Evolutionary conservation across 2,888 invertebrate species (phyloP).

Genomic region (Acronicta aceris): DNA sequence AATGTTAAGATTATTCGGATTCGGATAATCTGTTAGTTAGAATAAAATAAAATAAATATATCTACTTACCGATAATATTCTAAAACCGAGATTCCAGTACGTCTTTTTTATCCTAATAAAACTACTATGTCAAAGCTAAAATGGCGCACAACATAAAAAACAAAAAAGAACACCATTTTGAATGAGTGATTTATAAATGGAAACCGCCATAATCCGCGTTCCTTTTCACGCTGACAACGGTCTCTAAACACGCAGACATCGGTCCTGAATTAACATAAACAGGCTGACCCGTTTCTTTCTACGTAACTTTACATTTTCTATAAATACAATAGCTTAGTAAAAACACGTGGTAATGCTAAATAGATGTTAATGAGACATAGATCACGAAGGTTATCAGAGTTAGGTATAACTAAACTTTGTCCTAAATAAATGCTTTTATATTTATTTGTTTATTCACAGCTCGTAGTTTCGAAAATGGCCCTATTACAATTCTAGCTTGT

Average conservation of each 20-base stretch:
- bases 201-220: conserved; percentile 24
- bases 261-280: conserved; percentile 27
- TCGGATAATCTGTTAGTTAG: no score
- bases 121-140: neutral
- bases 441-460: conserved; percentile 1
- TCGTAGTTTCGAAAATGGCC: conserved; percentile 4
- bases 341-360: conserved; percentile 22
- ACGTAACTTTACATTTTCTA: conserved; percentile 17
- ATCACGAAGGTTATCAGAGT: conserved; percentile 6
- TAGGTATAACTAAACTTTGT: conserved; percentile 2
- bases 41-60: no score
- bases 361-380: conserved; percentile 27
- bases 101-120: no score
- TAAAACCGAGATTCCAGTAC: no score
- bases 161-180: conserved; percentile 15
- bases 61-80: no score
- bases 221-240: conserved; percentile 17
- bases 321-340: conserved; percentile 15
- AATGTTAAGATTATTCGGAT: no score
- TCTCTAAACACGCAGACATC: conserved; percentile 6
- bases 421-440: neutral
- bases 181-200: conserved; percentile 28
- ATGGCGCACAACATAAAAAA: neutral
- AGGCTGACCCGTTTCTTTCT: conserved; percentile 26
- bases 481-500: conserved; percentile 5